Conservation (phyloP, 2,797 vertebrate genomes). For the Microchirus variegatus region DNA sequence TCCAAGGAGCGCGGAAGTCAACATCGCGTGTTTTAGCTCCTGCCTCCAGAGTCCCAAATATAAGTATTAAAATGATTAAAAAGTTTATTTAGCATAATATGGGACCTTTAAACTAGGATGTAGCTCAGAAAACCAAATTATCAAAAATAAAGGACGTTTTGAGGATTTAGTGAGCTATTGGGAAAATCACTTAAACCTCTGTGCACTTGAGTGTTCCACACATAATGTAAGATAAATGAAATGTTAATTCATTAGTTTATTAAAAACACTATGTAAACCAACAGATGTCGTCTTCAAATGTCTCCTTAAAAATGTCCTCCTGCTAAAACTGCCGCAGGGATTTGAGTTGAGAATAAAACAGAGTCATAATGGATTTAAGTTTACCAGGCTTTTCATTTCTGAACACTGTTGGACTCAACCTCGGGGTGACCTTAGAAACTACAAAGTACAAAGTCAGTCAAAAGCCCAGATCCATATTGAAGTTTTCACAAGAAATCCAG, state of each 20-base stretch:
- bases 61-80: too few species aligned
- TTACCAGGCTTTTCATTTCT: conserved; percentile 35
- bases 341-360: conserved; percentile 20
- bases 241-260: neutral
- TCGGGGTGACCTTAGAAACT: conserved; percentile 60
- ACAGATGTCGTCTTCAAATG: conserved; percentile 2
- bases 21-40: too few species aligned
- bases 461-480: conserved; percentile 61
- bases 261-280: neutral
- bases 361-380: conserved; percentile 35
- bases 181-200: neutral
- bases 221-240: neutral
- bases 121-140: too few species aligned
- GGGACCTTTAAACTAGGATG: too few species aligned
- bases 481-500: conserved; percentile 66
- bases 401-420: conserved; percentile 50
- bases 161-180: too few species aligned
- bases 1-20: too few species aligned
- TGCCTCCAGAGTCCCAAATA: too few species aligned
- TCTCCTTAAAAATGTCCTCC: conserved; percentile 23
- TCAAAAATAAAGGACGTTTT: too few species aligned
- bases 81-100: too few species aligned
- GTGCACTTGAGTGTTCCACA: neutral
- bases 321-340: conserved; percentile 36
- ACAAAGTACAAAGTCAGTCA: conserved; percentile 64